phyloP scores from a whole-genome alignment of 2,113 vertebrate genomes.

The Cyprinus carpio region DNA sequence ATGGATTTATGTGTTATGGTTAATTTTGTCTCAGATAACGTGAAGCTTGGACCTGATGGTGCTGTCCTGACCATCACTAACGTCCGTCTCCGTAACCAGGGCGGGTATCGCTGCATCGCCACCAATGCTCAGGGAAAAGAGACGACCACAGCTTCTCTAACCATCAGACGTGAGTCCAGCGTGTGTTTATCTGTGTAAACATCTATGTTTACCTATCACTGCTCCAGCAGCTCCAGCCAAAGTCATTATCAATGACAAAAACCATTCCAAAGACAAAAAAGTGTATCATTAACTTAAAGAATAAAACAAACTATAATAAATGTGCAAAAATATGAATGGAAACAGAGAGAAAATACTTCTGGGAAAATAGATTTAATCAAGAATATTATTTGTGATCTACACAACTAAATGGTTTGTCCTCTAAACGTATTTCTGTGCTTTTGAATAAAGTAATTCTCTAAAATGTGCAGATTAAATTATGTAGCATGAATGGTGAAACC shows the following conservation, averaged over 20 bases:
- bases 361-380: no score
- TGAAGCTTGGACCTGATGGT: slow-evolving; percentile 81
- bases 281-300: not conserved
- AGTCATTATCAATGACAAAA: not conserved
- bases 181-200: slow-evolving; percentile 11
- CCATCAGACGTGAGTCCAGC: slow-evolving; percentile 81
- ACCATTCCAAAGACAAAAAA: not conserved
- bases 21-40: slow-evolving; percentile 76
- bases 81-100: slow-evolving; percentile 79
- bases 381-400: no score
- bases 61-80: slow-evolving; percentile 80
- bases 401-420: no score
- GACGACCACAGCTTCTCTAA: slow-evolving; percentile 76
- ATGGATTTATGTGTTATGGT: not conserved
- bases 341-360: not conserved
- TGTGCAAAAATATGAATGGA: not conserved
- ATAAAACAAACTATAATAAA: not conserved
- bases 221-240: not conserved
- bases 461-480: no score
- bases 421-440: no score
- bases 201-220: not conserved
- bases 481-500: no score
- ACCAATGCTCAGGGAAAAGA: slow-evolving; percentile 76
- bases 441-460: no score
- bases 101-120: slow-evolving; percentile 86